Evolutionary conservation across 2,113 vertebrate genomes (phyloP), one percentile per base, ranked within the genome.

Genomic region (Monopterus albus): DNA sequence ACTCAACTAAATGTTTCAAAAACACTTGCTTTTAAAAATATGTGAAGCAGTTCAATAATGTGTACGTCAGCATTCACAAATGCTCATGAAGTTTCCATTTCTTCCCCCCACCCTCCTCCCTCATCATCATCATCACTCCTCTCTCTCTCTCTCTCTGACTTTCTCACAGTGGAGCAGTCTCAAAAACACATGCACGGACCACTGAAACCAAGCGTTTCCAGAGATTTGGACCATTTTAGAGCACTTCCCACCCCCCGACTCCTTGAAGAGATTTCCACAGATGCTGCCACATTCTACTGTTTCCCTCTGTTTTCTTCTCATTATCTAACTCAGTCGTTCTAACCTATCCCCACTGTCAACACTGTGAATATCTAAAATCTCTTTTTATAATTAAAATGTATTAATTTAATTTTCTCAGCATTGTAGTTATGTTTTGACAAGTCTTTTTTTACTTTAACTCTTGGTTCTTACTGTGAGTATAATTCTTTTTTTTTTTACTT

Each of bases 121-220:
- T 62, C 70, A 49, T 72, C 79, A 64, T 66, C 79, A 75, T 58
- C 59, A 65, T 35, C 17, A 3, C 53, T 42, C 59, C 47, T 18
- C 69, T 75, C 74, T 45, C 38, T 35, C 35, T 53, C 33, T 49
- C 47, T 53, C 36, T 33, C 49, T 47, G 45, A 26, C 49, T 62
- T 38, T 68, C 46, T 62, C 74, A 40, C 23, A 66, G 64, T 78
- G 59, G 28, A 83, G 68, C 65, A 83, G 58, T 66, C 75, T 87
- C 66, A 87, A 55, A 85, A 89, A 83, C 89, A 88, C 83, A 86
- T 77, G 84, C 79, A 56, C 52, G 69, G 53, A 83, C 74, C 56
- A 75, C 33, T 90, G 84, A 89, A 91, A 83, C 81, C 51, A 45
- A 87, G 84, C 83, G 87, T 87, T 88, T 86, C 82, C 82, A 92